Evolutionary conservation across 2,113 vertebrate genomes (phyloP).

Genomic region (mouse (Mus musculus)): GRCm39 chr1:127302501-127303000

Average conservation of each 20-base stretch:
- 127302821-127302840: too few relatives aligned
- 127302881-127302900: slow-evolving; percentile 87
- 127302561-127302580: neutral
- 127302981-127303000: neutral
- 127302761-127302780: neutral
- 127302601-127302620: neutral
- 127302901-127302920: slow-evolving; percentile 59
- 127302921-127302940: slow-evolving; percentile 80
- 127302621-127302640: neutral
- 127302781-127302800: neutral
- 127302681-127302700: neutral
- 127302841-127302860: neutral
- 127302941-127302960: slow-evolving; percentile 68
- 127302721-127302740: neutral
- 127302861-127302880: slow-evolving; percentile 79
- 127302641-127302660: neutral
- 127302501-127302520: too few relatives aligned
- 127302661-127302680: neutral
- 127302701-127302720: neutral
- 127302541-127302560: neutral
- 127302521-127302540: neutral
- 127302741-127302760: neutral
- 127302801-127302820: neutral
- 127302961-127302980: slow-evolving; percentile 82
- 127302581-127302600: neutral